These are phyloP conservation scores for Drosophila lini DNA, from an alignment of 1,140 invertebrate species.

Conservation along the genomic window DNA sequence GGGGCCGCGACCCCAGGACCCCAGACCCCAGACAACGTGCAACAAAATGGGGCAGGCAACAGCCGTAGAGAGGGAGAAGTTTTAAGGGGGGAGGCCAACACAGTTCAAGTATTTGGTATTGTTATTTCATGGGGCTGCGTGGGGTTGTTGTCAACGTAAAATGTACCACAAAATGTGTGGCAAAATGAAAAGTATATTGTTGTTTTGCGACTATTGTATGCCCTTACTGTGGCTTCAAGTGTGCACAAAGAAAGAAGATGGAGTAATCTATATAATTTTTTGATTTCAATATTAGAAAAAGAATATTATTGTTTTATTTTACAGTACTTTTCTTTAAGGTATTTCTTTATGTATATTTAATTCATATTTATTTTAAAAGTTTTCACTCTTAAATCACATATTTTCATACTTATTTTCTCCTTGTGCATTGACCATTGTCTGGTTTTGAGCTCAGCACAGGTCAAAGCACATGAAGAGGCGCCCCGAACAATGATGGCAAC, in stretches of 20 bases:
- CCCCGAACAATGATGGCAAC: slow-evolving; percentile 30
- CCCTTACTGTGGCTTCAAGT: not conserved
- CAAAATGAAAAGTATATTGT: slow-evolving; percentile 37
- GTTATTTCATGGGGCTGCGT: slow-evolving; percentile 32
- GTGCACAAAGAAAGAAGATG: not conserved
- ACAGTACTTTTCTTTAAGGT: not conserved
- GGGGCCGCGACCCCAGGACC: slow-evolving; percentile 10
- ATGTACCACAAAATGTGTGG: slow-evolving; percentile 59
- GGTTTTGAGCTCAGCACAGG: slow-evolving; percentile 12
- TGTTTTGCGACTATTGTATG: slow-evolving; percentile 31
- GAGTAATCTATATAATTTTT: no score
- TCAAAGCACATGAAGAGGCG: slow-evolving; percentile 33
- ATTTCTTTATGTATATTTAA: not conserved
- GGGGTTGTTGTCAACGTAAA: slow-evolving; percentile 44
- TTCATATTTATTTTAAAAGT: not conserved
- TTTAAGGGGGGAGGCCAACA: slow-evolving; percentile 17
- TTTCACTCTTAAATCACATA: not conserved
- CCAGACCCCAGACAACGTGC: slow-evolving; percentile 49
- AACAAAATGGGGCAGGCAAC: slow-evolving; percentile 30
- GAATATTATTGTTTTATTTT: not conserved
- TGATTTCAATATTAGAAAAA: no score
- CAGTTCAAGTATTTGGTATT: slow-evolving; percentile 66
- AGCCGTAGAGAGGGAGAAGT: not conserved
- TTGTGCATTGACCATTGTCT: slow-evolving; percentile 6
- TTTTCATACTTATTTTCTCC: not conserved